Percentiles rank a stretch among this genome's conserved stretches.
Evolutionary conservation across 2,113 vertebrate genomes (phyloP).

Genomic region (Propithecus coquereli): DNA sequence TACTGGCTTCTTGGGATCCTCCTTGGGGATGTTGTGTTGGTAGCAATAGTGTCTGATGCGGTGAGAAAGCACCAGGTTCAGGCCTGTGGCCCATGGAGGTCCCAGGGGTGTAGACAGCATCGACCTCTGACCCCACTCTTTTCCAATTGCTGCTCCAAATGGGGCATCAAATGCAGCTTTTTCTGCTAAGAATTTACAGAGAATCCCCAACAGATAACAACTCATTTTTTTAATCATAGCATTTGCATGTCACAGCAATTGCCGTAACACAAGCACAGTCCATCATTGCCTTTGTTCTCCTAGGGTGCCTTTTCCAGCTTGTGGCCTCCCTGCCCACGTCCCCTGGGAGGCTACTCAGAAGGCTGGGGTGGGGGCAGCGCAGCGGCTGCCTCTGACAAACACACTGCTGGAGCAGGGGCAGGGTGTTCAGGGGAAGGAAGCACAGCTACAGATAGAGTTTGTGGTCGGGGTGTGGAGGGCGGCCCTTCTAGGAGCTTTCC

Average conservation of each 20-base stretch:
- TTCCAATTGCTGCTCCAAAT: background rate
- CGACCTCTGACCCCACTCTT: background rate
- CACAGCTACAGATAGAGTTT: background rate
- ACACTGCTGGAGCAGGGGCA: background rate
- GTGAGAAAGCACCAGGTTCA: background rate
- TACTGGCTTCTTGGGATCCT: background rate
- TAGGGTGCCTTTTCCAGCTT: background rate
- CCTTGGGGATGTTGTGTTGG: too few relatives aligned
- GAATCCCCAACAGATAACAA: background rate
- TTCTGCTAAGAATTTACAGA: background rate
- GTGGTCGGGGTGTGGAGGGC: background rate
- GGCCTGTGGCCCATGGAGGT: fast-evolving
- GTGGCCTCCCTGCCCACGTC: background rate
- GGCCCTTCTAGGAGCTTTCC: background rate
- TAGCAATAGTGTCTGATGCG: background rate
- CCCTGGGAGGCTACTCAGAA: background rate
- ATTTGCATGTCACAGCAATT: background rate
- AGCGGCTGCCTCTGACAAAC: background rate
- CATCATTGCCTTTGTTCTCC: background rate
- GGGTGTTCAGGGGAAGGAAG: background rate
- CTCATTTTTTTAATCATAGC: background rate
- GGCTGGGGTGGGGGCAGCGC: background rate
- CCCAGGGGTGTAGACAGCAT: background rate
- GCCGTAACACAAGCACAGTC: background rate
- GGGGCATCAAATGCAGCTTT: background rate